A percentile compares a stretch with the other conserved stretches of the same genome.
phyloP scores from a whole-genome alignment of 1,140 invertebrate species.

The Papilio polytes region DNA sequence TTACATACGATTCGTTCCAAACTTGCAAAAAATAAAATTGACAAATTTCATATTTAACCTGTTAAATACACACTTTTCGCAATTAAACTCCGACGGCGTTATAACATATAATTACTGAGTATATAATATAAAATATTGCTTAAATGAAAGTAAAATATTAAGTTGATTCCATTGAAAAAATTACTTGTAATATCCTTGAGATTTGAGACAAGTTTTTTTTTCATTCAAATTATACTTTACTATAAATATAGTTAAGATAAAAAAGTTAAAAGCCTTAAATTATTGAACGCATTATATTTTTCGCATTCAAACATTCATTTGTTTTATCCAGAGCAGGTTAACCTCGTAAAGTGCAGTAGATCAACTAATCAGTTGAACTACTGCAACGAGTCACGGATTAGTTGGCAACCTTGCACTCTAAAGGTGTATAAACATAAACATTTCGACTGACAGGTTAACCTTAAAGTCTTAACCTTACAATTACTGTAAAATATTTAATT shows the following conservation, averaged over 20 bases:
- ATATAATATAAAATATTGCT: neutral
- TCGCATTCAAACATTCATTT: neutral
- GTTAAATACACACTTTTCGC: neutral
- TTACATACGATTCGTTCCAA: neutral
- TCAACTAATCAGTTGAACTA: neutral
- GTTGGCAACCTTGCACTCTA: neutral
- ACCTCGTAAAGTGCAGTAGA: too few relatives aligned
- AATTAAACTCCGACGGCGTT: neutral
- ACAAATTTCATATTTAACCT: neutral
- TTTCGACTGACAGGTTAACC: neutral
- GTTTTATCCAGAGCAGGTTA: neutral
- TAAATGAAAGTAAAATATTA: neutral
- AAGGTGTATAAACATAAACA: neutral
- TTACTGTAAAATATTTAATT: neutral
- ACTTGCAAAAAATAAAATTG: neutral
- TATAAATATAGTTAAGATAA: too few relatives aligned
- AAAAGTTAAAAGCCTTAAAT: too few relatives aligned
- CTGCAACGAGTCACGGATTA: neutral
- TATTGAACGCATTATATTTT: too few relatives aligned
- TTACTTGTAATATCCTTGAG: neutral
- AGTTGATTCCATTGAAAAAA: constrained; percentile 7
- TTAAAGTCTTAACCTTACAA: neutral
- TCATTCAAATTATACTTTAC: neutral
- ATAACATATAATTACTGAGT: neutral
- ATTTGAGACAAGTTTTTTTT: neutral